Conservation (phyloP, 1,140 invertebrate species). For the Drosophila ohnishii region DNA sequence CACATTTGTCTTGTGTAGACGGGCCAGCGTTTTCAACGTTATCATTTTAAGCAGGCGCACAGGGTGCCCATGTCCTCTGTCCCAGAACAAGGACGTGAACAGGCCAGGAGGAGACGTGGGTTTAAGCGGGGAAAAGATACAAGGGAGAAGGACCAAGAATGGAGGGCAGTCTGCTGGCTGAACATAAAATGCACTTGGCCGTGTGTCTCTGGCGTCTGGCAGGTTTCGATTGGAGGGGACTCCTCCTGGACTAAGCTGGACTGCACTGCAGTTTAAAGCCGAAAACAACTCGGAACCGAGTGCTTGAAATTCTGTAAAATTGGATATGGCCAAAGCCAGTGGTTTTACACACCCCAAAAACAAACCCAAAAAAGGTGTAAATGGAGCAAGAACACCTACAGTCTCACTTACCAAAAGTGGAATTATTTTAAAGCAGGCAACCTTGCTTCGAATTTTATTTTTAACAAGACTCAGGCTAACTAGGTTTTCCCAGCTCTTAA, state of each 20-base stretch:
- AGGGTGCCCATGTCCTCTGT: constrained; percentile 35
- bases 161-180: constrained; percentile 46
- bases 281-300: constrained; percentile 15
- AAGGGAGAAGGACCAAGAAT: constrained; percentile 17
- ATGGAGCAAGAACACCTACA: constrained; percentile 24
- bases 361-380: constrained; percentile 56
- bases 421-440: constrained; percentile 1
- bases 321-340: constrained; percentile 58
- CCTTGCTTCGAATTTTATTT: background rate
- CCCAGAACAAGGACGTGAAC: constrained; percentile 43
- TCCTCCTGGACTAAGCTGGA: constrained; percentile 1
- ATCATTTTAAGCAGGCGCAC: constrained; percentile 77
- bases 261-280: constrained; percentile 60
- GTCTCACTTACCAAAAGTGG: background rate
- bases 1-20: constrained; percentile 75
- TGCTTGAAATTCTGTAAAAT: constrained; percentile 67
- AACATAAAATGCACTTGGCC: constrained; percentile 73
- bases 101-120: constrained; percentile 38
- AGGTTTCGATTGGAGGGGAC: constrained; percentile 39
- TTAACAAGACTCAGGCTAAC: background rate
- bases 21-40: constrained; percentile 70
- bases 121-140: background rate
- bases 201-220: constrained; percentile 40
- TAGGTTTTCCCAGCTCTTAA: background rate
- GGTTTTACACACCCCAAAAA: constrained; percentile 30